A percentile compares a stretch with the other conserved stretches of the same genome.
These are phyloP conservation scores for Tetranychus urticae DNA, from an alignment of 1,140 invertebrate genomes.

Conservation along the genomic window DNA sequence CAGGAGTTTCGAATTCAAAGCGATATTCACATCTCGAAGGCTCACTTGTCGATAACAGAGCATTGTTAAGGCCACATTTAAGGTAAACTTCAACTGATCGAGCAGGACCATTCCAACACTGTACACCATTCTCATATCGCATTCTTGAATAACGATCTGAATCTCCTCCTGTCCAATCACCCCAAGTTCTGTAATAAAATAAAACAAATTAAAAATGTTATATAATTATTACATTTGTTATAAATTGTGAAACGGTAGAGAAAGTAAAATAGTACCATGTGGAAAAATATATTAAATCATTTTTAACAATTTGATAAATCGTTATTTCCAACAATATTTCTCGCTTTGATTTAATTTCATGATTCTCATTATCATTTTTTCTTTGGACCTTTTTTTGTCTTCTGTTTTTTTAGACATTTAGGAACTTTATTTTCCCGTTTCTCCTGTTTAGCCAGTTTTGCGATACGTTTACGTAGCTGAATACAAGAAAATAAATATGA, in stretches of 20 bases:
- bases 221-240: no score
- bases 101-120: slow-evolving; percentile 93
- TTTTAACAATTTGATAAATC: no score
- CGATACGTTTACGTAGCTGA: slow-evolving; percentile 46
- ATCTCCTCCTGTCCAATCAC: slow-evolving; percentile 51
- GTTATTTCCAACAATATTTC: no score
- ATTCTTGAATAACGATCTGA: slow-evolving; percentile 52
- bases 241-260: not conserved
- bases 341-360: no score
- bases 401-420: slow-evolving; percentile 82
- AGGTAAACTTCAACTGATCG: slow-evolving; percentile 49
- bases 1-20: slow-evolving; percentile 68
- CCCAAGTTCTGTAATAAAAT: slow-evolving; percentile 34
- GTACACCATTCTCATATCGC: slow-evolving; percentile 36
- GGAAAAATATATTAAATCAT: no score
- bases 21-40: slow-evolving; percentile 89
- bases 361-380: no score
- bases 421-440: slow-evolving; percentile 79
- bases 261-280: no score
- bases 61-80: slow-evolving; percentile 60
- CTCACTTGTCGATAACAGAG: slow-evolving; percentile 55
- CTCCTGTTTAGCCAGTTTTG: slow-evolving; percentile 67
- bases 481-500: slow-evolving; percentile 5
- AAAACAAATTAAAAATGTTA: no score
- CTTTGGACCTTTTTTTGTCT: slow-evolving; percentile 32